Evolutionary conservation across 92 coral and sea anemone species (phyloP).

Genomic region (Epizoanthus scotinus): DNA sequence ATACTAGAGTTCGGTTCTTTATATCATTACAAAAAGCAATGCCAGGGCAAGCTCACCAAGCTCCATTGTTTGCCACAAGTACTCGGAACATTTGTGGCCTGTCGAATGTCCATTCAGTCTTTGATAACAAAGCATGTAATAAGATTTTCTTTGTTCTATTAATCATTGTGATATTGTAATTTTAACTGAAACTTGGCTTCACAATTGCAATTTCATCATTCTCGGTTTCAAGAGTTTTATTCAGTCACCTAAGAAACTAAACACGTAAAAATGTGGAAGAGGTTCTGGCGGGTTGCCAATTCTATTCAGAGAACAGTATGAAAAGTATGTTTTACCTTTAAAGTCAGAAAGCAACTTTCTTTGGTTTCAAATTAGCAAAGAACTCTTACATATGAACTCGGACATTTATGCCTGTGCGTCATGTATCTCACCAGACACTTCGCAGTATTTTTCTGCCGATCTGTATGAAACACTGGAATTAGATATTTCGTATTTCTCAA

Average conservation of each 20-base stretch:
- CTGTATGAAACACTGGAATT: too few species aligned
- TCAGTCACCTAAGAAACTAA: constrained; percentile 18
- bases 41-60: constrained; percentile 3
- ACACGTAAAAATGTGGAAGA: constrained; percentile 7
- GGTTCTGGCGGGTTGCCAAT: constrained; percentile 12
- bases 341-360: neutral
- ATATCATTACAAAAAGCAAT: neutral
- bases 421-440: constrained; percentile 10
- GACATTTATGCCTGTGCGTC: constrained; percentile 17
- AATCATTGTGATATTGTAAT: constrained; percentile 16
- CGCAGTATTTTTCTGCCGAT: constrained; percentile 5
- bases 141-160: constrained; percentile 16
- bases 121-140: constrained; percentile 4
- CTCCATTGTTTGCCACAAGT: constrained; percentile 19
- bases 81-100: constrained; percentile 27
- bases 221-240: constrained; percentile 17
- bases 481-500: too few species aligned
- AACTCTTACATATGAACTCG: neutral
- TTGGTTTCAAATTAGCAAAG: constrained; percentile 17
- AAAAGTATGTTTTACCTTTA: constrained; percentile 4
- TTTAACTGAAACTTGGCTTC: constrained; percentile 25
- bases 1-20: too few species aligned
- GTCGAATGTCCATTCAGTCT: constrained; percentile 9
- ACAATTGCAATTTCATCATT: constrained; percentile 15
- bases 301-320: constrained; percentile 9